phyloP scores from a whole-genome alignment of 2,888 invertebrate genomes.

The Portevinia maculata region DNA sequence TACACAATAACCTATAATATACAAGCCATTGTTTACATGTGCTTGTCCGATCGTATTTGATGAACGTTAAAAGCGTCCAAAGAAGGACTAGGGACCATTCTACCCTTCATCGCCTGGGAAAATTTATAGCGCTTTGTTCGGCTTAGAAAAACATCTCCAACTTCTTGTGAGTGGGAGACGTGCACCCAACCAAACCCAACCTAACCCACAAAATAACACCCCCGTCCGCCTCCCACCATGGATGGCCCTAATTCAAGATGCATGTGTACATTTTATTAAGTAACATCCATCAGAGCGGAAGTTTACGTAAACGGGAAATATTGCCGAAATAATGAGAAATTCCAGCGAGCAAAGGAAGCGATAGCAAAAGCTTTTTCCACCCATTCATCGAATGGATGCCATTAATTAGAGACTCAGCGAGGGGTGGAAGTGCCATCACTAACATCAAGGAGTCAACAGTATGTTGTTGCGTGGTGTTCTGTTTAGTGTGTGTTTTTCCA shows the following conservation, averaged over 20 bases:
- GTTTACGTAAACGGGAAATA: slow-evolving; percentile 74
- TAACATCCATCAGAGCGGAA: slow-evolving; percentile 74
- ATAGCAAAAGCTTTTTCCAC: slow-evolving; percentile 65
- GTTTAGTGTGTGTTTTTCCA: slow-evolving; percentile 40
- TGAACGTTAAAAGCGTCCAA: slow-evolving; percentile 67
- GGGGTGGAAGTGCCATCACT: slow-evolving; percentile 35
- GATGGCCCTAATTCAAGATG: slow-evolving; percentile 71
- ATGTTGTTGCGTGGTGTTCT: slow-evolving; percentile 19
- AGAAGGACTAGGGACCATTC: slow-evolving; percentile 42
- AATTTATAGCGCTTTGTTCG: slow-evolving; percentile 67
- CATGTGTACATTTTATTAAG: slow-evolving; percentile 74
- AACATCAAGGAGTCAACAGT: slow-evolving; percentile 34
- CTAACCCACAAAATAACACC: neutral
- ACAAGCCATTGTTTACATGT: slow-evolving; percentile 61
- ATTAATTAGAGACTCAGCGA: slow-evolving; percentile 69
- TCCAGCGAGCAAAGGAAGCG: slow-evolving; percentile 66
- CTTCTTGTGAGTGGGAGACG: neutral
- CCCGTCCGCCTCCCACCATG: neutral
- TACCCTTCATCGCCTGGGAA: slow-evolving; percentile 60
- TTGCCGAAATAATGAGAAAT: slow-evolving; percentile 75
- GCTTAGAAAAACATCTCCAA: slow-evolving; percentile 45
- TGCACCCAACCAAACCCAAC: slow-evolving; percentile 3
- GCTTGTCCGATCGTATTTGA: slow-evolving; percentile 67
- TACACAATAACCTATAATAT: slow-evolving; percentile 22
- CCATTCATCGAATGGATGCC: slow-evolving; percentile 72